Evolutionary conservation across 2,113 vertebrate genomes (phyloP).

Genomic region (Thalassarche chlororhynchos): DNA sequence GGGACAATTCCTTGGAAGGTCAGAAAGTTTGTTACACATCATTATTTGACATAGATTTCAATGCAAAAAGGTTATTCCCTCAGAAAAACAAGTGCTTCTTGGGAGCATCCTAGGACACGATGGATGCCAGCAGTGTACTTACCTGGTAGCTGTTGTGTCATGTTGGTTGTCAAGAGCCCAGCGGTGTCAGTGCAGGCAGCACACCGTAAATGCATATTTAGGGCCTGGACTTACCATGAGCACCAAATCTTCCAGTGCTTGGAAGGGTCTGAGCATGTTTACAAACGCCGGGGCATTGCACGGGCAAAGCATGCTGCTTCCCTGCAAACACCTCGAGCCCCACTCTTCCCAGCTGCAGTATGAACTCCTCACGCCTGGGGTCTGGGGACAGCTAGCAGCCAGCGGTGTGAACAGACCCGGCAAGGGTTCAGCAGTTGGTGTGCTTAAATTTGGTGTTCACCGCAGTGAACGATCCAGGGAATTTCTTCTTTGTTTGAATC

Average conservation of each 20-base stretch:
- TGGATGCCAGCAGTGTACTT: not conserved
- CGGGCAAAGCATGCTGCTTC: not conserved
- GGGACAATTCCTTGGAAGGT: not conserved
- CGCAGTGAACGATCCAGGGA: not conserved
- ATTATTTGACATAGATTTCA: not conserved
- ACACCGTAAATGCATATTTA: rapidly evolving
- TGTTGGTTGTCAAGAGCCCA: rapidly evolving
- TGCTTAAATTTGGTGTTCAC: not conserved
- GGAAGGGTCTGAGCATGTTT: not conserved
- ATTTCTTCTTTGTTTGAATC: not conserved
- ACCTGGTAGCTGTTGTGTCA: not conserved
- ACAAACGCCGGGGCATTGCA: not conserved
- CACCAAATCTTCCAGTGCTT: not conserved
- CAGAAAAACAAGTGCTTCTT: not conserved
- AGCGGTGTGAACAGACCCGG: rapidly evolving
- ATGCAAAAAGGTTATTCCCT: not conserved
- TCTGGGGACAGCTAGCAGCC: not conserved
- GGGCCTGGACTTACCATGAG: not conserved
- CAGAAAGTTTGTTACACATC: not conserved
- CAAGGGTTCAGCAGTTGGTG: not conserved
- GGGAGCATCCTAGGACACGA: not conserved
- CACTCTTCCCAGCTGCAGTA: rapidly evolving
- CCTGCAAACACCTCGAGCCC: not conserved
- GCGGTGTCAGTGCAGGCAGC: not conserved
- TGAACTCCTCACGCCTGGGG: not conserved